Base-by-base conservation (phyloP, 2,888 invertebrate genomes). In the Anorthoa munda region DNA sequence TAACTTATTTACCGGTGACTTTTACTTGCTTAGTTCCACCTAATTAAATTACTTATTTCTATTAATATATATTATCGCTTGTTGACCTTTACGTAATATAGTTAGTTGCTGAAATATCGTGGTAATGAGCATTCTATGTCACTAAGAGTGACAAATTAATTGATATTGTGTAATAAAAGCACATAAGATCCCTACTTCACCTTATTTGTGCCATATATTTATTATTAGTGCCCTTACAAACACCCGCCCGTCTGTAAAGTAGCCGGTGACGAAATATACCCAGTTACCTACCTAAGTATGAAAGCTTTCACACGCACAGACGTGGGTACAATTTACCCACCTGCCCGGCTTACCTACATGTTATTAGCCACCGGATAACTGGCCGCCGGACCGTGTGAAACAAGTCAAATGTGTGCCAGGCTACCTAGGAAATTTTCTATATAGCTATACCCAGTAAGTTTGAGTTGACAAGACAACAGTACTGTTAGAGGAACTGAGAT, bases 1-100 rank as follows among this genome's bases (percentile, higher is more conserved):
- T 61, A 75, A 67, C 23, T 56, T 61, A 55, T 75, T 66, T 75
- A 74, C 50, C 17, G 51, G 23, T 45, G 46, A 48, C 59, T 65
- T 39, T 45, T 9, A 56, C 45, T 2, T 17, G 53, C 18, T 66
- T 60, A 59, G 53, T 48, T n/a, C 51, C 45, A 21, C 13, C 18
- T 66, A 55, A 75, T 48, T 51, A 15, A 50, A 50, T 51, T 50
- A 58, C 48, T 53, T 75, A 48, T 51, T 21, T 50, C 11, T 26
- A 45, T 59, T 65, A n/a, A 67, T 39, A 53, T n/a, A 48, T 48
- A n/a, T 39, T n/a, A 58, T 70, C 18, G 21, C 21, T 12, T 48
- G 21, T 46, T 48, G 11, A 66, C 31, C 67, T 70, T 67, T 46
- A 56, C 21, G 18, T 48, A 55, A 21, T n/a, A 48, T 48, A 12